Evolutionary conservation across 2,797 vertebrate species (phyloP).

Genomic region (Falco cherrug): DNA sequence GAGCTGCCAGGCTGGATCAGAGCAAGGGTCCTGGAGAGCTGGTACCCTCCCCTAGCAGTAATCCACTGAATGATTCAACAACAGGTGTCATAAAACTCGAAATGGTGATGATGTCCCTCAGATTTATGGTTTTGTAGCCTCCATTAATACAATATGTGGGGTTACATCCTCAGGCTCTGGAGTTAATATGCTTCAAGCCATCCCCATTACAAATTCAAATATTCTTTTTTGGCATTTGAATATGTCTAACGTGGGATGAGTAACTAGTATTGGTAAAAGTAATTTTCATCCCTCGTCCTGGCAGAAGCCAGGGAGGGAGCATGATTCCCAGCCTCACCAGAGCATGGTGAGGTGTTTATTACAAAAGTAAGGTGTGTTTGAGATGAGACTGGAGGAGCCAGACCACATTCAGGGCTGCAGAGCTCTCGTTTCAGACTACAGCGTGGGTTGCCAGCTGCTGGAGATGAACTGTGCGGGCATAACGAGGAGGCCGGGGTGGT

Average conservation of each 20-base stretch:
- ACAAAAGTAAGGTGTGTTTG: neutral
- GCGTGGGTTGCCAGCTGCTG: neutral
- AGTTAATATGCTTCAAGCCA: neutral
- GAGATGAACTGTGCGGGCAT: neutral
- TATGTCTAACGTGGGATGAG: neutral
- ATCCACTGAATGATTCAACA: neutral
- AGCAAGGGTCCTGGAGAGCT: neutral
- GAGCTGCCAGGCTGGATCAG: neutral
- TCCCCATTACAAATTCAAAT: neutral
- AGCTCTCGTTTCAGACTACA: neutral
- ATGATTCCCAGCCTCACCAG: neutral
- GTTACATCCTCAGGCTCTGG: neutral
- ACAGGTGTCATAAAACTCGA: neutral
- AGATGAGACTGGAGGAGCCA: neutral
- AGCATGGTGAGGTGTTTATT: neutral
- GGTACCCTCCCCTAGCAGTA: neutral
- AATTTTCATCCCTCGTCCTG: neutral
- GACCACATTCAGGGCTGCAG: neutral
- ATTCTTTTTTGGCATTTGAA: neutral
- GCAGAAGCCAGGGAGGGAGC: neutral
- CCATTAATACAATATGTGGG: neutral
- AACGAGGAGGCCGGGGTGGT: neutral
- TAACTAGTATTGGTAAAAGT: neutral
- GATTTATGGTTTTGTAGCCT: neutral
- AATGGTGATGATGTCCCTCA: neutral